Conservation (phyloP, 2,113 vertebrate genomes). For the Cheirogaleus medius region DNA sequence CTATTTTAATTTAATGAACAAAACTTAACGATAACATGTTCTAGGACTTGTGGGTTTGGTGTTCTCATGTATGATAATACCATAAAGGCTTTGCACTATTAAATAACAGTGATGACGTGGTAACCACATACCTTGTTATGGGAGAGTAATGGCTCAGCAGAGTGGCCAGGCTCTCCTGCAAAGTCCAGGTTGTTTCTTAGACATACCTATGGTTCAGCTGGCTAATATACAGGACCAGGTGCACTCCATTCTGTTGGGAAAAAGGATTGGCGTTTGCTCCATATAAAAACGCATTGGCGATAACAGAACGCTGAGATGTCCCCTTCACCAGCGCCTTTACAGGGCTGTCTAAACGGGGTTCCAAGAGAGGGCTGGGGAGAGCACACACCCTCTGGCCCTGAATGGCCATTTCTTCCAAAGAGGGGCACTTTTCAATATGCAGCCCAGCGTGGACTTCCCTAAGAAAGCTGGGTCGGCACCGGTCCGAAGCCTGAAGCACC, state of each 20-base stretch:
- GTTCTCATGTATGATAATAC: neutral
- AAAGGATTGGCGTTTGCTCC: constrained; percentile 24
- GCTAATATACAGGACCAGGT: neutral
- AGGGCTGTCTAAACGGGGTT: too few species aligned
- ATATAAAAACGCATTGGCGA: constrained; percentile 26
- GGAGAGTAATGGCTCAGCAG: constrained; percentile 54
- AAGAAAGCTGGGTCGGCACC: neutral
- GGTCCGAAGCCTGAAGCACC: constrained; percentile 48
- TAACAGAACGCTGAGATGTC: neutral
- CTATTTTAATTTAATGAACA: neutral
- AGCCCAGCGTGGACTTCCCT: neutral
- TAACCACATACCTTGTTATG: constrained; percentile 44
- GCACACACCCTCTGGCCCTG: neutral
- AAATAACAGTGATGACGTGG: neutral
- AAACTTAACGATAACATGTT: neutral
- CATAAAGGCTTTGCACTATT: neutral
- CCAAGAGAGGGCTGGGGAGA: neutral
- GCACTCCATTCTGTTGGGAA: neutral
- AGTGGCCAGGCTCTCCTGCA: neutral
- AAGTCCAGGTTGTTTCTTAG: constrained; percentile 52
- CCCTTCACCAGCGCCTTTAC: neutral
- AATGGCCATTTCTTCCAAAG: constrained; percentile 35
- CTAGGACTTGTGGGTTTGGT: neutral
- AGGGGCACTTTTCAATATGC: neutral
- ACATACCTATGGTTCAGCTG: neutral